Percentiles rank a stretch among this genome's conserved stretches.
phyloP scores from a whole-genome alignment of 2,888 invertebrate species.

The Himalopsyche anomala region DNA sequence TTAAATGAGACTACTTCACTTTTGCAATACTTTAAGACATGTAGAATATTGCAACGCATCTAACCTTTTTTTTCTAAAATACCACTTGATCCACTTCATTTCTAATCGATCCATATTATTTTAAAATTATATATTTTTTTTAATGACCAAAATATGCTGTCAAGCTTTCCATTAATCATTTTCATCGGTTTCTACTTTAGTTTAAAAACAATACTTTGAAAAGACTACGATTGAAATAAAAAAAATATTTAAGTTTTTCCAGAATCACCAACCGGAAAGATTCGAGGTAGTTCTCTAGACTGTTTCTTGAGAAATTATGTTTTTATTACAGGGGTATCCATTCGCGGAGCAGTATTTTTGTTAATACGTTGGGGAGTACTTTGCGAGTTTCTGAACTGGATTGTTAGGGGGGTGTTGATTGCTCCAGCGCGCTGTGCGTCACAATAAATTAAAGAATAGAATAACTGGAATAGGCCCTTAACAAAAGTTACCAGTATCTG shows the following conservation, averaged over 20 bases:
- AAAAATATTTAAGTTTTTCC: background rate
- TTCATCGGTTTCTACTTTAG: too few species aligned
- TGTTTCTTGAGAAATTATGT: conserved; percentile 45
- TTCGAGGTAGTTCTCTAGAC: background rate
- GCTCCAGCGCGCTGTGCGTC: conserved; percentile 59
- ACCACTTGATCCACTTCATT: too few species aligned
- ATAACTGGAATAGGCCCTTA: background rate
- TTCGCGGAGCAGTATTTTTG: conserved; percentile 55
- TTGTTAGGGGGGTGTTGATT: conserved; percentile 63
- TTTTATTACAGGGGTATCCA: conserved; percentile 44
- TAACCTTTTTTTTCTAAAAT: too few species aligned
- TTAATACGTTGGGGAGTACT: conserved; percentile 63
- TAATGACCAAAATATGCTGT: too few species aligned
- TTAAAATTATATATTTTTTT: too few species aligned
- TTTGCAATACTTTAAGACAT: too few species aligned
- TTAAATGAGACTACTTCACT: too few species aligned
- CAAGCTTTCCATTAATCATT: too few species aligned
- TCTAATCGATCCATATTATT: too few species aligned
- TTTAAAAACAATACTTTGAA: too few species aligned
- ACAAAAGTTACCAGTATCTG: background rate
- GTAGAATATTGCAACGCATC: too few species aligned
- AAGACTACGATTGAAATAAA: background rate
- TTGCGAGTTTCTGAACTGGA: conserved; percentile 62
- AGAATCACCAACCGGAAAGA: background rate
- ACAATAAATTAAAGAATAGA: conserved; percentile 5